phyloP scores from a whole-genome alignment of 2,113 vertebrate genomes.

The Platichthys stellatus region DNA sequence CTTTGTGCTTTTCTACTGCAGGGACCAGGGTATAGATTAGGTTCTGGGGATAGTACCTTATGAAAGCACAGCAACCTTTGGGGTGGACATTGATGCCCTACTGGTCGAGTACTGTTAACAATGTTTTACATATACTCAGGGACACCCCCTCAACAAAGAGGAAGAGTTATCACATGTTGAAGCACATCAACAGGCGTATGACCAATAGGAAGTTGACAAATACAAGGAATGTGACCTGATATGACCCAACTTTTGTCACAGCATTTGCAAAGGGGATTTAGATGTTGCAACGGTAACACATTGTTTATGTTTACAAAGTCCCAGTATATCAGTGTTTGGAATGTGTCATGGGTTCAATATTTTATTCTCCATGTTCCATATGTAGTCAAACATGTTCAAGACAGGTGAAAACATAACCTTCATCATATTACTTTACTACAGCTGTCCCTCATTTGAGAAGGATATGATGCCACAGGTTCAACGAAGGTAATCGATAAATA shows the following conservation, averaged over 20 bases:
- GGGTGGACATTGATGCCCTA: too few species aligned
- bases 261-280: constrained; percentile 5
- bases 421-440: too few species aligned
- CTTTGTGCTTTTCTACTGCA: background rate
- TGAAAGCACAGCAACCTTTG: background rate
- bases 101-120: too few species aligned
- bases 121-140: background rate
- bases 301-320: constrained; percentile 1
- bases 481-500: too few species aligned
- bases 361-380: background rate
- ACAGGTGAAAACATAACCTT: too few species aligned
- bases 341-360: background rate
- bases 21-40: background rate
- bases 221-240: constrained; percentile 37
- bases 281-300: background rate
- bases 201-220: constrained; percentile 55
- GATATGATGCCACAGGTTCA: too few species aligned
- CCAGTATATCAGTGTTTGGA: background rate
- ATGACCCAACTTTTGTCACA: constrained; percentile 5
- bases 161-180: constrained; percentile 35
- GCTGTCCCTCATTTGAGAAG: too few species aligned
- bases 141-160: constrained; percentile 4
- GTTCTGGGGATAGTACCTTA: background rate
- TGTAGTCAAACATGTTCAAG: background rate
- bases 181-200: constrained; percentile 36